Evolutionary conservation across 2,888 invertebrate genomes (phyloP).

Genomic region (Diplolepis rosae): DNA sequence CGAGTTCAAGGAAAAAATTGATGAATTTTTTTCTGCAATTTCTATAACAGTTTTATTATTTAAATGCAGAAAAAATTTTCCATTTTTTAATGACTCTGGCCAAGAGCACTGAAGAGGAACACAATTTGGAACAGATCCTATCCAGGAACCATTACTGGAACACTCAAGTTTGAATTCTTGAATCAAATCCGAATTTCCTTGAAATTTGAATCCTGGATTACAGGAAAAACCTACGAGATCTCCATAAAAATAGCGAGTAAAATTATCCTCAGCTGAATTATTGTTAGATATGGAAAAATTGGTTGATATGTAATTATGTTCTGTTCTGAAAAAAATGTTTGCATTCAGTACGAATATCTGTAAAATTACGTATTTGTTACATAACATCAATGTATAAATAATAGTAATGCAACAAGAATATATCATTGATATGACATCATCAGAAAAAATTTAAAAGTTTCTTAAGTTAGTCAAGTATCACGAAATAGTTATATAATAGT

Average conservation of each 20-base stretch:
- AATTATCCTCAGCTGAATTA: constrained; percentile 9
- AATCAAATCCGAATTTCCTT: constrained; percentile 49
- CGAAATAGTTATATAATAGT: background rate
- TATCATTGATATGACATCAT: background rate
- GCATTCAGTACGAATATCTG: constrained; percentile 11
- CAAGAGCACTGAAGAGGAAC: constrained; percentile 54
- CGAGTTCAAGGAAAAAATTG: background rate
- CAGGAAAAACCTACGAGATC: constrained; percentile 58
- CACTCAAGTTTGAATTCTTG: constrained; percentile 71
- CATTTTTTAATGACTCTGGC: constrained; percentile 51
- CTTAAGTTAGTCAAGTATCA: too few relatives aligned
- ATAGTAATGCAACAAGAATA: background rate
- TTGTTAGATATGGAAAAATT: background rate
- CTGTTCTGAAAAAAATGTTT: constrained; percentile 50
- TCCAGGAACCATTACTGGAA: constrained; percentile 79
- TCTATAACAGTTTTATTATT: constrained; percentile 27
- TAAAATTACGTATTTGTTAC: background rate
- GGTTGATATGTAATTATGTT: constrained; percentile 49
- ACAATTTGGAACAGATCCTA: constrained; percentile 77
- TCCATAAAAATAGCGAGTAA: constrained; percentile 47
- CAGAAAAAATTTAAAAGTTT: too few relatives aligned
- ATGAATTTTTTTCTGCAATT: constrained; percentile 9
- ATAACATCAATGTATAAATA: background rate
- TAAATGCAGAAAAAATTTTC: constrained; percentile 46
- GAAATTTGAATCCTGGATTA: constrained; percentile 59